Evolutionary conservation across 2,888 invertebrate species (phyloP), one percentile per base, ranked within the genome.

Genomic region (Branchellion lobata): DNA sequence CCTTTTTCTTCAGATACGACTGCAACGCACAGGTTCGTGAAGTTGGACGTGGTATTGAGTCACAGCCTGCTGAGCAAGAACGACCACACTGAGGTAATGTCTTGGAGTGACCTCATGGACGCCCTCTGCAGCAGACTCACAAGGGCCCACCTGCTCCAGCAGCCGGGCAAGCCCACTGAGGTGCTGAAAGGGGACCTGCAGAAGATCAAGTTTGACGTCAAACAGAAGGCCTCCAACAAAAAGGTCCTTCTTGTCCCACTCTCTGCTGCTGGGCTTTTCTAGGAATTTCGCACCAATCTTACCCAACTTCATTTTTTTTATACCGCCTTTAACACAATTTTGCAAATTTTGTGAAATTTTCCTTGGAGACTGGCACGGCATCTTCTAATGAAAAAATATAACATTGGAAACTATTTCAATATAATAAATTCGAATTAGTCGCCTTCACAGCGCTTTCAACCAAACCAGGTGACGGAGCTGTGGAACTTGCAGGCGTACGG

Each of bases 191-290:
- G 61, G 21, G 21, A 57, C 24, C 5, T 57, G 3, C 3, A 8
- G 3, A 57, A 57, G 3, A 57, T 57, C 24, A 57, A 57, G 24
- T 57, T 57, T 24, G 61, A 57, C 61, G 61, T 57, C 61, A 57
- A 57, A n/a, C 8, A 57, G 21, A 57, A 57, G 21, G 61, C n/a
- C 21, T 57, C 61, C n/a, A 57, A 57, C 21, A 57, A 57, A n/a
- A 57, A 57, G 24, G 61, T 57, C n/a, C n/a, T n/a, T n/a, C n/a
- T n/a, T n/a, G n/a, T n/a, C n/a, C n/a, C n/a, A n/a, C n/a, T n/a
- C n/a, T n/a, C n/a, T n/a, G n/a, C n/a, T n/a, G n/a, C n/a, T n/a
- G n/a, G n/a, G n/a, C n/a, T n/a, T n/a, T n/a, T n/a, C n/a, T n/a
- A n/a, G n/a, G n/a, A n/a, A n/a, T n/a, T n/a, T n/a, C n/a, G n/a